Conservation (phyloP, 2,888 invertebrate species). For the Euzetes globulus region DNA sequence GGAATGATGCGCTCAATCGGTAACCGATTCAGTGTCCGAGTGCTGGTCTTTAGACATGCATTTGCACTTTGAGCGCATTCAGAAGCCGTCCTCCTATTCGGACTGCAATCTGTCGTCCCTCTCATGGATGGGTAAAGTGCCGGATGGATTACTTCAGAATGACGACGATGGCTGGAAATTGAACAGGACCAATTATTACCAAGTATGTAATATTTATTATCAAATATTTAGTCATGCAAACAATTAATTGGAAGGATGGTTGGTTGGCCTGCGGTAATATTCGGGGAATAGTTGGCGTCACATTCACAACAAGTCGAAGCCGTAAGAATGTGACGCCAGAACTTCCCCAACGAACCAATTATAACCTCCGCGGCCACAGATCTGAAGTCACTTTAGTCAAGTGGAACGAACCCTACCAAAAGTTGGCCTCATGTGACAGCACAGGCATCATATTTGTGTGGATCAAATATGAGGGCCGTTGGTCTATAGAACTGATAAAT, state of each 20-base stretch:
- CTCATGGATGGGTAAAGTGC: conserved; percentile 98
- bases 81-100: conserved; percentile 58
- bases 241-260: conserved; percentile 60
- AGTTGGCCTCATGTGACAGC: conserved; percentile 93
- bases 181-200: conserved; percentile 65
- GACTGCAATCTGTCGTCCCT: conserved; percentile 88
- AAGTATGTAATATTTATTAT: too few relatives aligned
- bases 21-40: neutral
- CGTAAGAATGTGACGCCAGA: conserved; percentile 42
- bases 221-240: conserved; percentile 46
- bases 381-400: conserved; percentile 90
- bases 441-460: conserved; percentile 98
- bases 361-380: conserved; percentile 91
- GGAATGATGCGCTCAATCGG: neutral
- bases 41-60: conserved; percentile 59
- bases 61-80: conserved; percentile 86
- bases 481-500: conserved; percentile 98
- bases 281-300: conserved; percentile 87
- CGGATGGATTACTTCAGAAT: conserved; percentile 70
- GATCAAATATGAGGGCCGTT: conserved; percentile 97
- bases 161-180: conserved; percentile 93
- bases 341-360: conserved; percentile 81
- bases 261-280: conserved; percentile 95
- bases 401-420: conserved; percentile 98
- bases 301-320: conserved; percentile 81